Evolutionary conservation across 2,888 invertebrate species (phyloP).

Genomic region (Antitype chi): DNA sequence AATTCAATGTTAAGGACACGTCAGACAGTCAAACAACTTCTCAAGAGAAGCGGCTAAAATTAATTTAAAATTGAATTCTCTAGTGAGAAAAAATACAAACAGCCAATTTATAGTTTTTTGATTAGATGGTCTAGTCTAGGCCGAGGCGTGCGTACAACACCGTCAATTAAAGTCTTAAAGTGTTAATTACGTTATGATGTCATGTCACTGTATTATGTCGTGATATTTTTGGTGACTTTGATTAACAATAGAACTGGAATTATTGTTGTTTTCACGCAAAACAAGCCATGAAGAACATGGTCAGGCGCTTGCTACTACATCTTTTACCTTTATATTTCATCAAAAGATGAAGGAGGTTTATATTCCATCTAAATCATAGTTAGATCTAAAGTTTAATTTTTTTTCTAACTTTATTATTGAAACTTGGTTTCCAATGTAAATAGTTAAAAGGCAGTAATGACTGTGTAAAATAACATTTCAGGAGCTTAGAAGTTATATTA

Average conservation of each 20-base stretch:
- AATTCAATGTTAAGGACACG: constrained; percentile 26
- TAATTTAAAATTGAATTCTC: background rate
- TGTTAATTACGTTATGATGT: constrained; percentile 38
- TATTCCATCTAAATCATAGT: background rate
- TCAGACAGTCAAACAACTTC: background rate
- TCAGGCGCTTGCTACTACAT: too few relatives aligned
- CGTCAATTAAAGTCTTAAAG: background rate
- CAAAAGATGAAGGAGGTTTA: background rate
- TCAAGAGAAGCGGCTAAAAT: background rate
- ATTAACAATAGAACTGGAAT: background rate
- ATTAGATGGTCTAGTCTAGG: background rate
- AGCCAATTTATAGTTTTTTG: background rate
- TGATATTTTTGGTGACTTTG: constrained; percentile 1
- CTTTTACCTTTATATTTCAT: background rate
- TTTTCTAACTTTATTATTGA: background rate
- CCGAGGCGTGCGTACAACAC: background rate
- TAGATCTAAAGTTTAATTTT: too few relatives aligned
- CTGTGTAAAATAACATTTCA: constrained; percentile 5
- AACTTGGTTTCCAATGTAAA: background rate
- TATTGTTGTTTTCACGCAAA: background rate
- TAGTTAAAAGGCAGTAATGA: constrained; percentile 34
- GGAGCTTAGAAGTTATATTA: constrained; percentile 14
- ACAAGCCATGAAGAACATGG: background rate
- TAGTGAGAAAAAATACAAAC: background rate
- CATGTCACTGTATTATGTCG: constrained; percentile 14